These are phyloP conservation scores for Aphelenchoides fujianensis DNA, from an alignment of 1,140 invertebrate species.

Conservation along the genomic window DNA sequence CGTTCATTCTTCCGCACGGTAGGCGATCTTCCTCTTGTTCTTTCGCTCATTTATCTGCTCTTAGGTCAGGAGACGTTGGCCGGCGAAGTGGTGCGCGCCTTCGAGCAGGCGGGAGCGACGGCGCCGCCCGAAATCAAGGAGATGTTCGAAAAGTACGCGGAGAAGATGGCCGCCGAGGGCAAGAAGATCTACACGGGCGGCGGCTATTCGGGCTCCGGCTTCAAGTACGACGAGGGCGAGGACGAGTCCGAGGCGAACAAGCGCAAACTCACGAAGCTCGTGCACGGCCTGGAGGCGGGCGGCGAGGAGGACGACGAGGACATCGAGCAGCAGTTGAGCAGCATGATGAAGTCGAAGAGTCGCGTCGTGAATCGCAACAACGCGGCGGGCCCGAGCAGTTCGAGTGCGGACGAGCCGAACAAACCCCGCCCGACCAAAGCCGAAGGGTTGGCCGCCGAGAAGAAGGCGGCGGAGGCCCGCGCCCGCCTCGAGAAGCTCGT, in stretches of 20 bases:
- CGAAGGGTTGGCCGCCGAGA: constrained; percentile 19
- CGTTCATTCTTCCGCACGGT: constrained; percentile 92
- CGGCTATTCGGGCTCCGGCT: constrained; percentile 70
- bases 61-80: constrained; percentile 73
- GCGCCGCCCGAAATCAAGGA: constrained; percentile 53
- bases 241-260: constrained; percentile 85
- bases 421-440: constrained; percentile 13
- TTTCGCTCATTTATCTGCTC: constrained; percentile 77
- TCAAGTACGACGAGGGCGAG: constrained; percentile 98
- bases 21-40: constrained; percentile 74
- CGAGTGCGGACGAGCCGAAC: neutral
- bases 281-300: constrained; percentile 69
- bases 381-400: no score
- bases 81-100: constrained; percentile 58
- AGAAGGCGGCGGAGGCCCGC: constrained; percentile 42
- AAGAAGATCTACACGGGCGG: constrained; percentile 93
- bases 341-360: constrained; percentile 90
- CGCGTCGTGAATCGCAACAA: constrained; percentile 70
- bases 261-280: constrained; percentile 96
- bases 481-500: constrained; percentile 37
- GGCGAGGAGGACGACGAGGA: constrained; percentile 97
- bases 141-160: constrained; percentile 53
- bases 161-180: constrained; percentile 65
- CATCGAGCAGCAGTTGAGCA: constrained; percentile 95
- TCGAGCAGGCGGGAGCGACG: constrained; percentile 51